Evolutionary conservation across 2,797 vertebrate species (phyloP).

Genomic region (Vultur gryphus): DNA sequence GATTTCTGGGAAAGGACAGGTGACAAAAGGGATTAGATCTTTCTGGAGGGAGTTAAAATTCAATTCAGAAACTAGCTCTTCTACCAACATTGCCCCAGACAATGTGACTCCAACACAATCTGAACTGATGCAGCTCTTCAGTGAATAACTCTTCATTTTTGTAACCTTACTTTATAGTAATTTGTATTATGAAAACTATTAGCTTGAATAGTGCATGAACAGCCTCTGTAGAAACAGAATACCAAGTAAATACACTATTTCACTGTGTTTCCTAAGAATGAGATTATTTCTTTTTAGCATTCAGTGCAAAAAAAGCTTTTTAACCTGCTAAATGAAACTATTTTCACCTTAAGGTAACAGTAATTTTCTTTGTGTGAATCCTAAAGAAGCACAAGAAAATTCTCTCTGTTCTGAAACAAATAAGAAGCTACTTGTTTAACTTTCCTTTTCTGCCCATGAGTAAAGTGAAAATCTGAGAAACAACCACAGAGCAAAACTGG

Average conservation of each 20-base stretch:
- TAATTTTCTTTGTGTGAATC: neutral
- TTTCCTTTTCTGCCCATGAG: neutral
- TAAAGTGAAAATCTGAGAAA: slow-evolving; percentile 11
- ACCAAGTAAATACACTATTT: neutral
- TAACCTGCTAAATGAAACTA: neutral
- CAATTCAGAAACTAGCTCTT: neutral
- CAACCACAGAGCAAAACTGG: neutral
- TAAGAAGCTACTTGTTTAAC: neutral
- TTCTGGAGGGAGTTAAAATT: neutral
- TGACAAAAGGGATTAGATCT: neutral
- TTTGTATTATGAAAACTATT: neutral
- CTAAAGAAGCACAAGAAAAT: neutral
- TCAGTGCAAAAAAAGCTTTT: neutral
- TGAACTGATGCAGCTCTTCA: neutral
- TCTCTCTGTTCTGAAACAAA: neutral
- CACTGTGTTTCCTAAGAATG: neutral
- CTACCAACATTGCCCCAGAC: neutral
- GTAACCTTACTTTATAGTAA: neutral
- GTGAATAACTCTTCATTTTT: neutral
- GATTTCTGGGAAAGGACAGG: neutral
- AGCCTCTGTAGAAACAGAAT: neutral
- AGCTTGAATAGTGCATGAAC: neutral
- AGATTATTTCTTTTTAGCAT: neutral
- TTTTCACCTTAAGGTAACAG: neutral
- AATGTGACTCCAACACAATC: neutral